These are phyloP conservation scores for Lepidothrix coronata DNA, from an alignment of 2,113 vertebrate genomes.

Conservation along the genomic window DNA sequence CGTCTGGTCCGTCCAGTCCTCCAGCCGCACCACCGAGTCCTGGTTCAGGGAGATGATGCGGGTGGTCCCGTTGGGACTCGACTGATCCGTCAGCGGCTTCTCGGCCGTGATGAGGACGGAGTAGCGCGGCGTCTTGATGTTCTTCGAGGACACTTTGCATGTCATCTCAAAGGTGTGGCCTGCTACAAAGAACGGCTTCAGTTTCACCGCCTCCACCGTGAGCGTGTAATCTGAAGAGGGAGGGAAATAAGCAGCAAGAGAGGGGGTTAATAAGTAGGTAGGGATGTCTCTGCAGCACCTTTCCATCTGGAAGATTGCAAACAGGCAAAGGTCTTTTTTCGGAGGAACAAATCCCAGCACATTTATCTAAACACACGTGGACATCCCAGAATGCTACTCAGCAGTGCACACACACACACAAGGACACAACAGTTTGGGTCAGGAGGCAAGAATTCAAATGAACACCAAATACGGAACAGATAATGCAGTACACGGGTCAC, in stretches of 20 bases:
- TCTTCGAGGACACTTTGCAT: slow-evolving; percentile 82
- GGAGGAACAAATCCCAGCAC: background rate
- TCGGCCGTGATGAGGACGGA: slow-evolving; percentile 86
- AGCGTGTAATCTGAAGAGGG: slow-evolving; percentile 74
- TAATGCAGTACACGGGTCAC: background rate
- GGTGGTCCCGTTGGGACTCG: slow-evolving; percentile 59
- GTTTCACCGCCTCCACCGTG: slow-evolving; percentile 77
- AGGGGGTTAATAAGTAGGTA: background rate
- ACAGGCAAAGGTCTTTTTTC: background rate
- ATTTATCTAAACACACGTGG: background rate
- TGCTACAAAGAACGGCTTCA: slow-evolving; percentile 83
- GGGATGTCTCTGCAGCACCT: background rate
- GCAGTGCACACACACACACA: background rate
- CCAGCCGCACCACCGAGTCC: slow-evolving; percentile 84
- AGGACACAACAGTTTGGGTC: background rate
- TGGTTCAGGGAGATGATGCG: slow-evolving; percentile 87
- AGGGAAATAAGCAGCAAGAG: slow-evolving; percentile 24
- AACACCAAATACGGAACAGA: background rate
- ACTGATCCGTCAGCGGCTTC: slow-evolving; percentile 67
- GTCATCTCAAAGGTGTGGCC: slow-evolving; percentile 96
- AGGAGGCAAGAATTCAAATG: background rate
- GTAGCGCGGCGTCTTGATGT: slow-evolving; percentile 86
- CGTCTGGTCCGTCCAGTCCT: slow-evolving; percentile 81
- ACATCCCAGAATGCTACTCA: background rate
- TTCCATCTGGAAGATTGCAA: background rate